Percentiles rank a stretch among this genome's conserved stretches.
Evolutionary conservation across 2,797 vertebrate genomes (phyloP).

Genomic region (Myotis pilosus): DNA sequence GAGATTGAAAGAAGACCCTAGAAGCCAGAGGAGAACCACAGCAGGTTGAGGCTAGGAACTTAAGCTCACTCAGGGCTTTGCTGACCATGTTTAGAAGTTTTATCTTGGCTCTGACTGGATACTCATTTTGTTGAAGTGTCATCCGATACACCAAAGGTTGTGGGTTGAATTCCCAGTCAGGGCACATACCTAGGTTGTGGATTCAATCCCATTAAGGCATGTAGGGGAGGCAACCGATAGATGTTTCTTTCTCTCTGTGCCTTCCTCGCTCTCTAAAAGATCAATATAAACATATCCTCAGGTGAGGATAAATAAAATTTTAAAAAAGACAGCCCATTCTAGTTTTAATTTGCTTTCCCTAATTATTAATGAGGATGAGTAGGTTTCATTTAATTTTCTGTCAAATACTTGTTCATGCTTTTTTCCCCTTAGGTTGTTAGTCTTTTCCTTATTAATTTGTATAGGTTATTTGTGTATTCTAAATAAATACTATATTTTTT

Average conservation of each 20-base stretch:
- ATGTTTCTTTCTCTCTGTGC: no score
- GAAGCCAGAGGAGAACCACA: background rate
- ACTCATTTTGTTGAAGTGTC: no score
- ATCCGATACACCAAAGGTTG: no score
- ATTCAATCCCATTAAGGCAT: no score
- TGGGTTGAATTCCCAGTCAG: no score
- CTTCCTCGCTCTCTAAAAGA: no score
- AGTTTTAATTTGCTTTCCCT: background rate
- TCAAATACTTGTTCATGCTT: background rate
- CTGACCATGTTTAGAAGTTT: background rate
- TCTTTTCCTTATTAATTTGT: background rate
- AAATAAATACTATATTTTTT: background rate
- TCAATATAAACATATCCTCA: no score
- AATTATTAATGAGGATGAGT: background rate
- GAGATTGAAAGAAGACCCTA: background rate
- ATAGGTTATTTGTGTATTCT: background rate
- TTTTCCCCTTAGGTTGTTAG: background rate
- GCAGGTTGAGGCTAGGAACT: background rate
- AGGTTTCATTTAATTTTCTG: slow-evolving; percentile 13
- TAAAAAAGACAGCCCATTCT: background rate
- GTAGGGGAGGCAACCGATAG: no score
- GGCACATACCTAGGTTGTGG: no score
- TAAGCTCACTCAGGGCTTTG: background rate
- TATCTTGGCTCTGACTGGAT: background rate
- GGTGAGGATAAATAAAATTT: no score